Percentiles rank a stretch among this genome's conserved stretches.
phyloP scores from a whole-genome alignment of 2,797 vertebrate species.

The Cryptoprocta ferox region DNA sequence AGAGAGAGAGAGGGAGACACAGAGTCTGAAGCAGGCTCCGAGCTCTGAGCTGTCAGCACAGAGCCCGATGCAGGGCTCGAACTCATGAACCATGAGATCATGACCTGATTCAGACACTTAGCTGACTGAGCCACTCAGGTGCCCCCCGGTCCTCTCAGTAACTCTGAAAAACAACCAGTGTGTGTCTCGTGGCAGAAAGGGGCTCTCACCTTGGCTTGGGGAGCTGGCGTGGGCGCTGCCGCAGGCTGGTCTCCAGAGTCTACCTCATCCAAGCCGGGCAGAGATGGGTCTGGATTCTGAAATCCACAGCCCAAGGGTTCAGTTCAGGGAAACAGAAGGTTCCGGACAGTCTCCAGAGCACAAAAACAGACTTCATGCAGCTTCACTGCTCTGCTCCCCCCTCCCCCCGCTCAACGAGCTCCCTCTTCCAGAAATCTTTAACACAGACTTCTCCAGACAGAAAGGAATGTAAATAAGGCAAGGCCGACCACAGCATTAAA shows the following conservation, averaged over 20 bases:
- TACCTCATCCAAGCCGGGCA: slow-evolving; percentile 72
- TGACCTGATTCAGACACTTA: no score
- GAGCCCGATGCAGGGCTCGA: no score
- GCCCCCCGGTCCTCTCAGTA: background rate
- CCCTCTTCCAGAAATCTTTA: no score
- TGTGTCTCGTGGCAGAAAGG: background rate
- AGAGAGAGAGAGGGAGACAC: no score
- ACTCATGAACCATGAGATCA: no score
- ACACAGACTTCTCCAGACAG: background rate
- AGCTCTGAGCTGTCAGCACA: no score
- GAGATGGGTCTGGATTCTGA: slow-evolving; percentile 82
- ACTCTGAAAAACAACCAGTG: background rate
- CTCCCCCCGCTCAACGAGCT: background rate
- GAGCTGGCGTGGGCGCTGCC: background rate
- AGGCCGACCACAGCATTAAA: background rate
- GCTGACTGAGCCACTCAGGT: no score
- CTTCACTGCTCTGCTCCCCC: accelerated
- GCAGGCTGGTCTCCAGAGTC: slow-evolving; percentile 56
- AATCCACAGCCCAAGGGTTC: slow-evolving; percentile 70
- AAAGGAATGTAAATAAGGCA: background rate
- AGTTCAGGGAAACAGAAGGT: background rate
- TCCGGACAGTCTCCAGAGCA: background rate
- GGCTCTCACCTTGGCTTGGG: slow-evolving; percentile 77
- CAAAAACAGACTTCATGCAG: background rate
- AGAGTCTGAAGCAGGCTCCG: no score